Percentiles rank a stretch among this genome's conserved stretches.
Evolutionary conservation across 2,797 vertebrate species (phyloP).

Genomic region (Chelonia mydas): DNA sequence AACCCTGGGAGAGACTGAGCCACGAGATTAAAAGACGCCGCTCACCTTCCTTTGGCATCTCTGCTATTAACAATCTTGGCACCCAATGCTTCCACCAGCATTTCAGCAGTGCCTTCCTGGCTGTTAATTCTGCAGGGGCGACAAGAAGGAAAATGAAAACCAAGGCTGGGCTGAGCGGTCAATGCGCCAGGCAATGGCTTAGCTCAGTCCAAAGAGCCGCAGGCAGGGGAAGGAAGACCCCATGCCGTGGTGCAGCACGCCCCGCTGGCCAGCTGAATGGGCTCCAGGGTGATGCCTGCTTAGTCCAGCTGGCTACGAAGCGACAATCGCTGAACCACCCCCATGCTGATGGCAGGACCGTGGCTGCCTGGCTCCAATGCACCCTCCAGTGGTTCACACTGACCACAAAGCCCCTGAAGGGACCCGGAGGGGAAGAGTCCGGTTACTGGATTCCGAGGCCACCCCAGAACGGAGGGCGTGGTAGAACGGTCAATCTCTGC

Average conservation of each 20-base stretch:
- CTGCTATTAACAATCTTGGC: conserved; percentile 95
- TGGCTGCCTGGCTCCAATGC: not conserved
- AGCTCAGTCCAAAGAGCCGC: not conserved
- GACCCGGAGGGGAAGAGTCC: not conserved
- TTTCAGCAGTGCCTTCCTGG: conserved; percentile 92
- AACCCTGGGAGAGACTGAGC: rapidly evolving
- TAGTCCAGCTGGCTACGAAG: not conserved
- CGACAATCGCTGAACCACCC: not conserved
- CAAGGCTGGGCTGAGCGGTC: rapidly evolving
- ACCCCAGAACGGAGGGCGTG: not conserved
- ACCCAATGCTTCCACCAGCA: conserved; percentile 91
- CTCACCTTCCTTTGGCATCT: conserved; percentile 98
- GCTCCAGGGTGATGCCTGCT: no score
- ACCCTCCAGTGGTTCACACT: not conserved
- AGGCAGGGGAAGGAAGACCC: not conserved
- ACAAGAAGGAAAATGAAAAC: not conserved
- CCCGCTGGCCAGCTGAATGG: not conserved
- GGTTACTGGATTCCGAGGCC: not conserved
- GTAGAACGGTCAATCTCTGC: no score
- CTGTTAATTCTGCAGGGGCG: conserved; percentile 89
- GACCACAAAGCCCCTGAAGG: not conserved
- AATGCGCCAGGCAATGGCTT: not conserved
- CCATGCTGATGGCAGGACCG: not conserved
- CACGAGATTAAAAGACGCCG: rapidly evolving
- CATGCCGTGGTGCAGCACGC: not conserved